A percentile compares a stretch with the other conserved stretches of the same genome.
phyloP scores from a whole-genome alignment of 2,888 invertebrate species.

The Acrobasis consociella region DNA sequence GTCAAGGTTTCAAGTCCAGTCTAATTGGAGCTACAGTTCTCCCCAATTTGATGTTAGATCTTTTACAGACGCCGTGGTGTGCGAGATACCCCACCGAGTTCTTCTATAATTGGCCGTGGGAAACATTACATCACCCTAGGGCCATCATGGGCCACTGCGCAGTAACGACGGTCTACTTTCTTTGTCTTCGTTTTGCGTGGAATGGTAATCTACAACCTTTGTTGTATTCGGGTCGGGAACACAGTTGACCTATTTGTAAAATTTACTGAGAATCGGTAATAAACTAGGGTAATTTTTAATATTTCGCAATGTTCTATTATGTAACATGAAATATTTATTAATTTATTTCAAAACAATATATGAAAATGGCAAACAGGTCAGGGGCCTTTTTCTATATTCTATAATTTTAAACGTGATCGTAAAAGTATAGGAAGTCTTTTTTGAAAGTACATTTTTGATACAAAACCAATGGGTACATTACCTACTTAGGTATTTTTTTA shows the following conservation, averaged over 20 bases:
- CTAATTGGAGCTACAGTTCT: constrained; percentile 32
- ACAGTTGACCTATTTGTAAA: constrained; percentile 2
- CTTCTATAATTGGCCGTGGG: constrained; percentile 38
- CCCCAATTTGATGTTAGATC: constrained; percentile 19
- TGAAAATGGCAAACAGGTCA: too few relatives aligned
- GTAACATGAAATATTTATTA: too few relatives aligned
- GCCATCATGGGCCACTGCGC: constrained; percentile 44
- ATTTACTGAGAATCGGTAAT: neutral
- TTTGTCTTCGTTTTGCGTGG: constrained; percentile 48
- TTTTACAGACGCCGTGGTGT: constrained; percentile 26
- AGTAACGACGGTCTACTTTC: constrained; percentile 44
- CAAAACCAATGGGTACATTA: too few relatives aligned
- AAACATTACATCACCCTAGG: constrained; percentile 36
- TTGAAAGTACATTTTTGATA: too few relatives aligned
- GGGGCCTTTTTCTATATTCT: too few relatives aligned
- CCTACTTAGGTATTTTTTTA: too few relatives aligned
- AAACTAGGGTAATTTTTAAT: neutral
- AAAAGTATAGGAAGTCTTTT: too few relatives aligned
- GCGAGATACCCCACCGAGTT: constrained; percentile 31
- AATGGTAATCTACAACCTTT: constrained; percentile 34
- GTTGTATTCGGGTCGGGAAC: constrained; percentile 16
- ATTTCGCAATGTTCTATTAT: too few relatives aligned
- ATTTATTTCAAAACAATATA: too few relatives aligned
- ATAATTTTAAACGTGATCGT: too few relatives aligned
- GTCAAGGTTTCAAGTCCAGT: constrained; percentile 29